A percentile compares a stretch with the other conserved stretches of the same genome.
Conservation (phyloP, 2,797 vertebrate genomes). For the Gorsachius magnificus region DNA sequence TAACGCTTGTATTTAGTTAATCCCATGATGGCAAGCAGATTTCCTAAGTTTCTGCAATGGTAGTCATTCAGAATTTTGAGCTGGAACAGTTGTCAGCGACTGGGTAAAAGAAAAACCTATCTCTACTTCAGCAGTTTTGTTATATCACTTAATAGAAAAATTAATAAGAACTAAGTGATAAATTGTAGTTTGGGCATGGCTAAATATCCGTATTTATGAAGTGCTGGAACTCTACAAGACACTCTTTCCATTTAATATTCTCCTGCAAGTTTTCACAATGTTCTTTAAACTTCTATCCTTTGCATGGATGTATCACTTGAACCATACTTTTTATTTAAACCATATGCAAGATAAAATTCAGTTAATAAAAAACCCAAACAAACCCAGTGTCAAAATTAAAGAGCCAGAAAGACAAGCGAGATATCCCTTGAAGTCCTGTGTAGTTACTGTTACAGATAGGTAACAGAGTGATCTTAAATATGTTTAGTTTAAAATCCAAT, state of each 20-base stretch:
- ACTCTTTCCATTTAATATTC: neutral
- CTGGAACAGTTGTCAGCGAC: neutral
- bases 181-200: neutral
- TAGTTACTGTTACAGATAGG: neutral
- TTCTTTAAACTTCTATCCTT: neutral
- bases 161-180: neutral
- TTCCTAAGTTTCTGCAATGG: neutral
- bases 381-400: neutral
- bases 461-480: neutral
- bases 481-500: neutral
- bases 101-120: neutral
- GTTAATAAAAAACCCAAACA: neutral
- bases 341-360: neutral
- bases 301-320: neutral
- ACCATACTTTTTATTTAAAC: neutral
- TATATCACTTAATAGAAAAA: neutral
- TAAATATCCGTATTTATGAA: neutral
- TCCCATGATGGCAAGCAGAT: neutral
- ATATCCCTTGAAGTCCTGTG: neutral
- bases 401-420: neutral
- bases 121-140: neutral
- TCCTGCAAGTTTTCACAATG: neutral
- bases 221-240: neutral
- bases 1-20: neutral
- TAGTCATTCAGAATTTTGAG: neutral